Conservation (phyloP, 92 coral and sea anemone genomes). For the Epizoanthus rinbou region DNA sequence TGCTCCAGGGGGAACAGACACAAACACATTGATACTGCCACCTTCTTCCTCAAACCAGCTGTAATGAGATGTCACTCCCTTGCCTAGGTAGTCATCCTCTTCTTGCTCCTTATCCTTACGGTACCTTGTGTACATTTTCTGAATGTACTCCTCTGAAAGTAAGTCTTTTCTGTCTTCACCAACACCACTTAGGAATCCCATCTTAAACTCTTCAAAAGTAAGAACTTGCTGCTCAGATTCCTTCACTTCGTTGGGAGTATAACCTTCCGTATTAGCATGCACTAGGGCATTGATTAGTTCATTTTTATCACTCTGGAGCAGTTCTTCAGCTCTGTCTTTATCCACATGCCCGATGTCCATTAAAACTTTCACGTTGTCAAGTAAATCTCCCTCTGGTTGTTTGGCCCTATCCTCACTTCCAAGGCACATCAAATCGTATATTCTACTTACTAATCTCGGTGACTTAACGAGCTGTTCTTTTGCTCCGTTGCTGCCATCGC, state of each 20-base stretch:
- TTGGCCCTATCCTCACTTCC: conserved; percentile 43
- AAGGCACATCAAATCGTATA: conserved; percentile 63
- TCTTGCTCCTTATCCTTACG: conserved; percentile 69
- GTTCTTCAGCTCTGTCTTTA: conserved; percentile 62
- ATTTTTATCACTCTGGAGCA: conserved; percentile 51
- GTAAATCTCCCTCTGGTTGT: conserved; percentile 26
- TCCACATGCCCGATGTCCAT: conserved; percentile 55
- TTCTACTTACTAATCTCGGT: conserved; percentile 60
- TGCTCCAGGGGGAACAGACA: conserved; percentile 70
- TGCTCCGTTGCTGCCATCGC: conserved; percentile 71
- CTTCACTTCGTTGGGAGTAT: conserved; percentile 47
- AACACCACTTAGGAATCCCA: conserved; percentile 71
- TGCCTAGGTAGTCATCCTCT: conserved; percentile 64
- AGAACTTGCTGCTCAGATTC: conserved; percentile 49
- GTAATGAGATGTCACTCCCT: conserved; percentile 73
- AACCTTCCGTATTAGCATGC: conserved; percentile 59
- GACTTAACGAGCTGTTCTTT: conserved; percentile 63
- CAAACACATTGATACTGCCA: conserved; percentile 76
- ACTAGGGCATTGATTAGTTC: conserved; percentile 78
- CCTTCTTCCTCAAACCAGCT: conserved; percentile 85
- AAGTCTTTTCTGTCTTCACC: conserved; percentile 62
- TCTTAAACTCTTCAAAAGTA: conserved; percentile 75
- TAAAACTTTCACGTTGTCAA: conserved; percentile 64
- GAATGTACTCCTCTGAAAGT: conserved; percentile 79
- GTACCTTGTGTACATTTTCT: conserved; percentile 77